Base-by-base conservation (phyloP, 2,797 vertebrate species). In the Gorsachius magnificus region DNA sequence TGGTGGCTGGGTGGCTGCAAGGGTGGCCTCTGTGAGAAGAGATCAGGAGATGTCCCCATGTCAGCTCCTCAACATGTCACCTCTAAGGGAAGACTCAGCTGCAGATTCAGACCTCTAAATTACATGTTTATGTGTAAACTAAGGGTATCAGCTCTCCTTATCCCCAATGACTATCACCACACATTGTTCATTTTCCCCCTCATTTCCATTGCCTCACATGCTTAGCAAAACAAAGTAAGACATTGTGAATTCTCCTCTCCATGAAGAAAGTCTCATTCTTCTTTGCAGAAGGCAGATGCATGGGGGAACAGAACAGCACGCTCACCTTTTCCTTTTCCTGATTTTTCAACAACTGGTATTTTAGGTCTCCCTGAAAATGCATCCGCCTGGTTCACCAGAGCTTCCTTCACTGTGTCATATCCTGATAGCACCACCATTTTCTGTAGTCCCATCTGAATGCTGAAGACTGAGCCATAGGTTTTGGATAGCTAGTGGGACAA, bases 401-500 rank as follows among this genome's bases (percentile, higher is more conserved):
- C 97, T 51, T 97, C 97, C 63, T 96, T 98, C 35, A 97, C 91
- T 4, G 60, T 94, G 26, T 98, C 87, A 13, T 97, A 98, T 33
- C 97, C 95, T n/a, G 95, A 85, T 20, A 98, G 85, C 26, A 97
- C 95, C 50, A 97, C 96, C 19, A 93, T 83, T 58, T 96, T 97
- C 43, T 46, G 80, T 6, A 17, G 35, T 8, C 96, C 97, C 89
- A 98, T 92, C 9, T 93, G 93, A 41, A 98, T 70, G 45, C 87
- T 97, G 36, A 96, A 97, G 45, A 98, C 65, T n/a, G 95, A 46
- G 26, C 96, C 97, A 26, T 98, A 97, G 4, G 77, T 95, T 88
- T 96, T 84, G 35, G 97, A 92, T 11, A 98, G 82, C 97, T 98
- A 70, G 56, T 16, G 20, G 22, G 22, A 63, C 17, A 48, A 80